Base-by-base conservation (phyloP, 2,888 invertebrate genomes). In the Xanthostigma xanthostigma region DNA sequence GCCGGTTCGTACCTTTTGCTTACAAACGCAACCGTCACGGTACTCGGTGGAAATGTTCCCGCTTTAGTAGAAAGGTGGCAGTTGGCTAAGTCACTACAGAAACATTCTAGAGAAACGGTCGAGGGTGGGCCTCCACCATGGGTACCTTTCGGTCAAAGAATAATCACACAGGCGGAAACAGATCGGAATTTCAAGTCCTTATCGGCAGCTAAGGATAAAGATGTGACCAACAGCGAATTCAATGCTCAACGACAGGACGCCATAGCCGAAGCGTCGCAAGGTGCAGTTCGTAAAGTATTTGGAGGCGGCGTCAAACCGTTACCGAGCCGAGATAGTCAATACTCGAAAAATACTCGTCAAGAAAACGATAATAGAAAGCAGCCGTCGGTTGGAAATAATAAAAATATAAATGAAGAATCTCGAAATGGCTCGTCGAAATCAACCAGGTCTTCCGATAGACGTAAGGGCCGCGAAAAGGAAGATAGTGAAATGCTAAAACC, bases 11-110 rank as follows among this genome's bases (percentile, higher is more conserved):
- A 84, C 55, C 65, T 92, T 40, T 72, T 89, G 59, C 65, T 94
- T 48, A 76, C 73, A 52, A 74, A 83, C 10, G 71, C 69, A 52
- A 78, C 81, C 50, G 73, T 87, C 41, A 74, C 78, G 52, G 68
- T 88, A 37, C 70, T 93, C 27, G 92, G 93, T n/a, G 94, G 94
- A 3, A 78, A 78, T 60, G 94, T 94, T 0, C 70, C 79, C 8
- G 77, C 78, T 54, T 73, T 94, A 61, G 81, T 84, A 52, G 92
- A 93, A 57, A 91, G 89, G 65, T 94, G 94, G 93, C 85, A 89
- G 62, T 63, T 88, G 44, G 81, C 63, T 13, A 65, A 63, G 56
- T 60, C 58, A 51, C 57, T 65, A 33, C 57, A 54, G 3, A 49
- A 39, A 35, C 49, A 48, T 39, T 41, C 45, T 33, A 14, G 50